Percentiles rank a stretch among this genome's conserved stretches.
Evolutionary conservation across 2,113 vertebrate genomes (phyloP).

Genomic region (Hippoglossus stenolepis): DNA sequence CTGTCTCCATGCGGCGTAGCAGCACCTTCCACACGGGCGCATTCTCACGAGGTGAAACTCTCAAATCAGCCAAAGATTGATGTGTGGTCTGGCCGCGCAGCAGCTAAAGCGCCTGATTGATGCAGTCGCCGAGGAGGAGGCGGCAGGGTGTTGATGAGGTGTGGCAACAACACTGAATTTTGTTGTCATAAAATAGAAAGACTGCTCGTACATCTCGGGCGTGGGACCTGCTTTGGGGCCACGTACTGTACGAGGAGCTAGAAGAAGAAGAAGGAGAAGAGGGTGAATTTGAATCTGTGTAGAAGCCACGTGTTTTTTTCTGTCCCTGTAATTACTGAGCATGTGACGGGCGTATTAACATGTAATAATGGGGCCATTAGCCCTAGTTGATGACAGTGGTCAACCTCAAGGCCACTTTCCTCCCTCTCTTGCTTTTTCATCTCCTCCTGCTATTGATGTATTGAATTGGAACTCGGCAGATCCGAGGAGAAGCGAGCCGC

Average conservation of each 20-base stretch:
- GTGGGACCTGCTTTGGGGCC: neutral
- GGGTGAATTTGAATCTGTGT: neutral
- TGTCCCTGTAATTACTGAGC: neutral
- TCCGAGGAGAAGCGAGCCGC: neutral
- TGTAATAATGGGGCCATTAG: conserved; percentile 48
- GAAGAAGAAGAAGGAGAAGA: neutral
- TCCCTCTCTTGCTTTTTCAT: neutral
- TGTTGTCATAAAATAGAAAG: conserved; percentile 53
- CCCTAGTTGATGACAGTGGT: conserved; percentile 30
- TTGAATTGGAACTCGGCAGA: neutral
- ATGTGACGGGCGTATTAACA: conserved; percentile 14
- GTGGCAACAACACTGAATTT: conserved; percentile 46
- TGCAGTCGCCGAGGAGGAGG: conserved; percentile 33
- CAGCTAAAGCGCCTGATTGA: conserved; percentile 47
- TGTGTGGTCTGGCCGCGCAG: conserved; percentile 25
- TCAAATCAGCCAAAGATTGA: conserved; percentile 38
- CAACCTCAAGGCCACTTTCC: conserved; percentile 2
- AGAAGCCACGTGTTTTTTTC: neutral
- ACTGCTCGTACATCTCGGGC: conserved; percentile 4
- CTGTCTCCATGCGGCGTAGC: neutral
- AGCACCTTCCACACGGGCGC: neutral
- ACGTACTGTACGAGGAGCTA: neutral
- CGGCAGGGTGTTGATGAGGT: conserved; percentile 63
- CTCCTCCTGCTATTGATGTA: neutral
- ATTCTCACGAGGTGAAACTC: neutral